Base-by-base conservation (phyloP, 1,140 invertebrate genomes). In the Dryas iulia region DNA sequence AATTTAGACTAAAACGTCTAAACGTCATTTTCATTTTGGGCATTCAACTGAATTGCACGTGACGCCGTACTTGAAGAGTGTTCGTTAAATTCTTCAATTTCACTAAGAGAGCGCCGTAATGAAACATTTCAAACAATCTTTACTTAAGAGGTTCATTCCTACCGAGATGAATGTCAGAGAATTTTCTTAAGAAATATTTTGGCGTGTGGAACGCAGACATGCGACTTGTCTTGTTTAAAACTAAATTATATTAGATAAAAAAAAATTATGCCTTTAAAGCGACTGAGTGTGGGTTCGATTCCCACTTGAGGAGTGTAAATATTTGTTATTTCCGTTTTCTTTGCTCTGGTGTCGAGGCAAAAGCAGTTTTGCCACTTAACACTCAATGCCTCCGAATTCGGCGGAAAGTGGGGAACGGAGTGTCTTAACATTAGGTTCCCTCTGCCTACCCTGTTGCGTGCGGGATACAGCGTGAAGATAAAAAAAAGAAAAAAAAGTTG, bases 111-210 rank as follows among this genome's bases (percentile, higher is more conserved):
- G 66, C 58, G 25, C 69, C 30, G 52, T 73, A 75, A 75, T 78
- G 73, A 78, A 78, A 73, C 71, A 69, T 73, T 78, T 73, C 52
- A 63, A 78, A 76, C 72, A 80, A 76, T 73, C 72, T 71, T 73
- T 66, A 68, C 63, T 70, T 71, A 74, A 74, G 73, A 78, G 73
- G 73, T 73, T 78, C 76, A 78, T 77, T 73, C 72, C 39, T 57
- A 61, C 58, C 59, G 72, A 71, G 79, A 81, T 62, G 78, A 69
- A 80, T 80, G 76, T 61, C 69, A 73, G 76, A 69, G 73, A 77
- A 81, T 79, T 77, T 76, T 75, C 69, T 76, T 71, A 70, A 72
- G 69, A 66, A 73, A 71, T 76, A 72, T 82, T 78, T n/a, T 73
- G 78, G 74, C 73, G 71, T 56, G 57, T 30, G 61, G 35, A 14